Evolutionary conservation across 1,140 invertebrate genomes (phyloP), one percentile per base, ranked within the genome.

Genomic region (Camponotus floridanus): DNA sequence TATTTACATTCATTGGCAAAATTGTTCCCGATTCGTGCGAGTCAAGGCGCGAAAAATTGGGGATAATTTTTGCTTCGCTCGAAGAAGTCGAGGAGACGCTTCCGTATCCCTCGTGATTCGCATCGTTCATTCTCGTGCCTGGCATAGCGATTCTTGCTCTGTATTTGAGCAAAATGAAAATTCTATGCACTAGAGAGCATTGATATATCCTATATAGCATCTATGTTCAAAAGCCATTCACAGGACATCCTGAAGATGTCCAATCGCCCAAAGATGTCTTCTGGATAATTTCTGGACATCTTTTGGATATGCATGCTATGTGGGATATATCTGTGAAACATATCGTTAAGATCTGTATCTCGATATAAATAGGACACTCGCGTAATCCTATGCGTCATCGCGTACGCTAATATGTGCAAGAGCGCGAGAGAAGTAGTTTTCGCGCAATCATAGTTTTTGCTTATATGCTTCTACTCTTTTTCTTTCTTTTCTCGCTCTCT

Each of bases 1-100:
- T 91, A 91, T 91, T 76, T 91, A 91, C 91, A 92, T 87, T 91
- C 90, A 92, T 92, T 92, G 89, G 89, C 85, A 91, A 87, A 83
- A 90, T 90, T 87, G 84, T 91, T 91, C 87, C 85, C 89, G 80
- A 90, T 88, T 61, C 85, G 70, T 88, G 87, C 62, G 80, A 90
- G 51, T 26, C 70, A 86, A 90, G 74, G 59, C 86, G 84, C 70
- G 55, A 85, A 51, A 65, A 87, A 76, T 81, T 21, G 55, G 61
- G 68, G 55, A 21, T 48, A 51, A 84, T 80, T 90, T 42, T 51
- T 51, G 70, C 18, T 33, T 65, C 61, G 57, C 86, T 79, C 67
- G 64, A 39, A 59, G 57, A 87, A 70, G 62, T 79, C 51, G 81
- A 51, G 15, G 9, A 51, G 48, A 51, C 15, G 15, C 4, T 4